Evolutionary conservation across 2,113 vertebrate species (phyloP).

Genomic region (Theristicus caerulescens): DNA sequence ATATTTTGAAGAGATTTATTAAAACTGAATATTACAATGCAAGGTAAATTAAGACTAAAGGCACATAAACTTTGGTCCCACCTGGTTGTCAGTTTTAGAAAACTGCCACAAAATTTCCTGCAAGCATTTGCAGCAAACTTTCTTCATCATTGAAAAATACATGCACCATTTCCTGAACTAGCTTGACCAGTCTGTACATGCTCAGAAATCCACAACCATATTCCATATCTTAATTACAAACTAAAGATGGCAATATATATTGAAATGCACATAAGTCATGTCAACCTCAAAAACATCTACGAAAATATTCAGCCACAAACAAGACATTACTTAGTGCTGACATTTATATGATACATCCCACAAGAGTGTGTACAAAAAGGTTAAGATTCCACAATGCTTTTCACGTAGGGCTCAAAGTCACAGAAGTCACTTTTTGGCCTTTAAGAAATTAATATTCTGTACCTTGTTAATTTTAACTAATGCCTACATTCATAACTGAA

Average conservation of each 20-base stretch:
- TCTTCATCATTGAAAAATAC: constrained; percentile 82
- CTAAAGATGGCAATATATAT: constrained; percentile 87
- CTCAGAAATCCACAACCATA: constrained; percentile 89
- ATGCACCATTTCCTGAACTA: constrained; percentile 88
- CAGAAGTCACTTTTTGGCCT: constrained; percentile 73
- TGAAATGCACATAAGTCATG: constrained; percentile 84
- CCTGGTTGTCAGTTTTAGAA: constrained; percentile 87
- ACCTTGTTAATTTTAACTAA: constrained; percentile 79
- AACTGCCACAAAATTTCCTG: constrained; percentile 88
- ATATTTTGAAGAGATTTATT: constrained; percentile 86
- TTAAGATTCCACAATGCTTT: constrained; percentile 83
- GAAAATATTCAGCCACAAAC: constrained; percentile 86
- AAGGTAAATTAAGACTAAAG: constrained; percentile 97
- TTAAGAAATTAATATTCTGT: constrained; percentile 78
- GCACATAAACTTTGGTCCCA: constrained; percentile 99
- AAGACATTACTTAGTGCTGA: constrained; percentile 87
- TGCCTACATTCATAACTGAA: constrained; percentile 81
- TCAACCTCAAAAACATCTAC: constrained; percentile 87
- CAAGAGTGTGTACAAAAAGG: constrained; percentile 85
- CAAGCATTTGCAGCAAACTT: constrained; percentile 79
- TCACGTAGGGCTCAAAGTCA: constrained; percentile 75
- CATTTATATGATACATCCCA: constrained; percentile 82
- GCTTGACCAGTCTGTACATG: constrained; percentile 87
- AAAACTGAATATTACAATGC: constrained; percentile 90
- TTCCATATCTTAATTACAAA: constrained; percentile 85